Percentiles rank a stretch among this genome's conserved stretches.
Conservation (phyloP, 2,113 vertebrate species). For the Emydocephalus ijimae region DNA sequence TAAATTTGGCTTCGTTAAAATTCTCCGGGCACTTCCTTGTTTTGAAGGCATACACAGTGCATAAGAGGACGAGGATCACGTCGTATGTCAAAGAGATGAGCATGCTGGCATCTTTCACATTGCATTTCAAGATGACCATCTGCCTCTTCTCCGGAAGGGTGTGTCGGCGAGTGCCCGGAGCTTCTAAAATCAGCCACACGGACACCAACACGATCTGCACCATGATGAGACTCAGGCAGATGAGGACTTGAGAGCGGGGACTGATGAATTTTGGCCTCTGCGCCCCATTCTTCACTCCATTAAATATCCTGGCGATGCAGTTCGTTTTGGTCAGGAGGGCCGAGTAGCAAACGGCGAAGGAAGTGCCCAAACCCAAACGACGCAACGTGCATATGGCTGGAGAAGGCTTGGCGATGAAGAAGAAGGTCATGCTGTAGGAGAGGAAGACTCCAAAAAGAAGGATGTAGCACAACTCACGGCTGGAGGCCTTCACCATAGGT, state of each 20-base stretch:
- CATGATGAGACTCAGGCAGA: conserved; percentile 92
- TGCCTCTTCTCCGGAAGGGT: conserved; percentile 92
- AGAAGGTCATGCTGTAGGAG: conserved; percentile 96
- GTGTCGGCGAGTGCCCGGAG: conserved; percentile 87
- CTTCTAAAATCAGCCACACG: conserved; percentile 92
- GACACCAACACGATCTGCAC: conserved; percentile 93
- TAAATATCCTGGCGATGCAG: conserved; percentile 95
- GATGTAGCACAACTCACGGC: conserved; percentile 95
- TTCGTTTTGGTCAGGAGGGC: conserved; percentile 98
- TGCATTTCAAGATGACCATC: conserved; percentile 96
- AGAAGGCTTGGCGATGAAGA: conserved; percentile 96
- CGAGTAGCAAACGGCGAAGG: conserved; percentile 95
- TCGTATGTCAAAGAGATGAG: conserved; percentile 93
- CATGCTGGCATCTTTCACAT: conserved; percentile 97
- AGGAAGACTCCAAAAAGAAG: conserved; percentile 91
- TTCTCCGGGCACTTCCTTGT: conserved; percentile 99
- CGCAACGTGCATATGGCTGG: conserved; percentile 90
- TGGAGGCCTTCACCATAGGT: conserved; percentile 94
- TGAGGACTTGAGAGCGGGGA: conserved; percentile 95
- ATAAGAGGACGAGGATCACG: conserved; percentile 93
- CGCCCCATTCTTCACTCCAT: conserved; percentile 89
- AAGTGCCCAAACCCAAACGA: conserved; percentile 89
- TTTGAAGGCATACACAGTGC: conserved; percentile 98
- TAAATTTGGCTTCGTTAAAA: conserved; percentile 99
- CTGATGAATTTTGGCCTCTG: conserved; percentile 96